Conservation (phyloP, 2,113 vertebrate genomes). For the Myanophis thanlyinensis region DNA sequence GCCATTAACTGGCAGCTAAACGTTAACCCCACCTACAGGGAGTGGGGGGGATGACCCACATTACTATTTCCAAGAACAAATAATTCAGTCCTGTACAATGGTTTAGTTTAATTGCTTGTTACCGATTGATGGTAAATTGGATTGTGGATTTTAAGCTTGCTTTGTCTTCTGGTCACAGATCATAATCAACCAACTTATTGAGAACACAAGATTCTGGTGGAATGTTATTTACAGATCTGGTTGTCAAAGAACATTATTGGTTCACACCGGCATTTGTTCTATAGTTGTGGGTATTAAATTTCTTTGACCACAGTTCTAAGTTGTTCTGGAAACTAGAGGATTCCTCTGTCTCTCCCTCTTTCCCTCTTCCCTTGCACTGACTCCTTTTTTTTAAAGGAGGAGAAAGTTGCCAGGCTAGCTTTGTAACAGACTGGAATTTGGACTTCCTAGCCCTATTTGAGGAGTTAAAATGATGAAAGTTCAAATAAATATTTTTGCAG, state of each 20-base stretch:
- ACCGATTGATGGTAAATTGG: neutral
- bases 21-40: neutral
- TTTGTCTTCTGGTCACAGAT: neutral
- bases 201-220: neutral
- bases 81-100: neutral
- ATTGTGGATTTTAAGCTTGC: neutral
- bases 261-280: neutral
- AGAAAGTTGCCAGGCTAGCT: neutral
- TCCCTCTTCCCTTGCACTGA: neutral
- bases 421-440: neutral
- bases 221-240: neutral
- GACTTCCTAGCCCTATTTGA: neutral
- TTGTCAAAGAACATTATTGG: neutral
- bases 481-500: neutral
- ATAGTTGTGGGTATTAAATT: neutral
- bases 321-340: neutral
- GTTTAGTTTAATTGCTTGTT: neutral
- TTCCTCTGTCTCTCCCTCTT: neutral
- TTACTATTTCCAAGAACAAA: neutral
- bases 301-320: neutral
- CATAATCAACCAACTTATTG: neutral
- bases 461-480: neutral
- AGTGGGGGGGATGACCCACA: accelerated
- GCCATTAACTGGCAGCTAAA: neutral
- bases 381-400: neutral